Evolutionary conservation across 2,113 vertebrate species (phyloP).

Genomic region (Hyperopisus bebe): DNA sequence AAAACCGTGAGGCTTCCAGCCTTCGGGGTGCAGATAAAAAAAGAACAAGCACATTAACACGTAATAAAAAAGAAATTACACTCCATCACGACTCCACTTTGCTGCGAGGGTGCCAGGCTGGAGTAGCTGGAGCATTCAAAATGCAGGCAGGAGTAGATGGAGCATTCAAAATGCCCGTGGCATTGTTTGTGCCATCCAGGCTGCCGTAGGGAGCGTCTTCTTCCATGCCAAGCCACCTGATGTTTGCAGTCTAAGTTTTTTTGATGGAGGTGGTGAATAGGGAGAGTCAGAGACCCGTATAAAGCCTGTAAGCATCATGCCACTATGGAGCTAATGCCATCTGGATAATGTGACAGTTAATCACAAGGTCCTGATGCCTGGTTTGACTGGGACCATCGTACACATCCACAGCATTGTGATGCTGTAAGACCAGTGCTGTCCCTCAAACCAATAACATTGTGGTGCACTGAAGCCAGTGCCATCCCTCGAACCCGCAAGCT

Average conservation of each 20-base stretch:
- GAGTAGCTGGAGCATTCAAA: not conserved
- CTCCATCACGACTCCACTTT: not conserved
- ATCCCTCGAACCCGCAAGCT: not conserved
- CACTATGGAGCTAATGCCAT: not conserved
- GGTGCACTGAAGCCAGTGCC: not conserved
- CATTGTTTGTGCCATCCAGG: not conserved
- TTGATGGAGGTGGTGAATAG: too few species aligned
- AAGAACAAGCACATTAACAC: conserved; percentile 14
- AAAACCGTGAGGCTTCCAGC: conserved; percentile 4
- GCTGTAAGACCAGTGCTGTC: not conserved
- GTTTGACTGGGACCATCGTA: not conserved
- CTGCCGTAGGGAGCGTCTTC: not conserved
- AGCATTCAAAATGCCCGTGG: not conserved
- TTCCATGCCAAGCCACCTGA: not conserved
- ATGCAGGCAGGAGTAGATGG: not conserved
- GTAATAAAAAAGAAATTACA: conserved; percentile 17
- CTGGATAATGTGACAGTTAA: not conserved
- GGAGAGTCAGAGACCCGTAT: not conserved
- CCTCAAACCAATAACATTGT: not conserved
- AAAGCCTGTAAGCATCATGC: not conserved
- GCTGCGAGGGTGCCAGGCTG: not conserved
- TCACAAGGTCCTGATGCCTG: not conserved
- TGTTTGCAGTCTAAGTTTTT: not conserved
- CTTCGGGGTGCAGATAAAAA: not conserved
- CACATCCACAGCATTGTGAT: not conserved